Percentiles rank a stretch among this genome's conserved stretches.
Evolutionary conservation across 2,797 vertebrate species (phyloP).

Genomic region (Sebastes cheni): DNA sequence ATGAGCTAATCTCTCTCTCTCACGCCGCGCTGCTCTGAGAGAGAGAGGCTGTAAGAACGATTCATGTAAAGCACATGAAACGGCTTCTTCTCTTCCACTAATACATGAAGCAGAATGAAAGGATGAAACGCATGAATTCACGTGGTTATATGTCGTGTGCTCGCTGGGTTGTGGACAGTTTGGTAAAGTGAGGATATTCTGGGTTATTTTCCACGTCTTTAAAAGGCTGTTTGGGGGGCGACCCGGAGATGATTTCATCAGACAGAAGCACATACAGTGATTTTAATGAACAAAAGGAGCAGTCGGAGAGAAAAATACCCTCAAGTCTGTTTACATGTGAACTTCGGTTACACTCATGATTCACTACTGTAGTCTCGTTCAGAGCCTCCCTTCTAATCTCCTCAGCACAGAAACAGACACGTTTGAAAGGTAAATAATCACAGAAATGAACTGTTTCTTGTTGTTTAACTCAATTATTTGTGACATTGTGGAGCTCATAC

Average conservation of each 20-base stretch:
- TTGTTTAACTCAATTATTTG: neutral
- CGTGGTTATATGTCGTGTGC: neutral
- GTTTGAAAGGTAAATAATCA: neutral
- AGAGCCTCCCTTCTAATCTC: neutral
- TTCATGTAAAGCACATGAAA: neutral
- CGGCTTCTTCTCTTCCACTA: too few species aligned
- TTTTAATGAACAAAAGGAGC: neutral
- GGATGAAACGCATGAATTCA: neutral
- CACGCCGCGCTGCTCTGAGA: neutral
- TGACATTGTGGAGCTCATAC: neutral
- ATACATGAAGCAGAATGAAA: neutral
- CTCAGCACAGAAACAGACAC: neutral
- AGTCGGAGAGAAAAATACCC: neutral
- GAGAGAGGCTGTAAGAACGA: neutral
- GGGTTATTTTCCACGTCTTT: neutral
- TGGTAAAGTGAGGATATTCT: neutral
- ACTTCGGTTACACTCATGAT: neutral
- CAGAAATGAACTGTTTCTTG: too few species aligned
- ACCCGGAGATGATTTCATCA: neutral
- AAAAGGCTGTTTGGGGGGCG: neutral
- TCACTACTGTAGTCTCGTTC: neutral
- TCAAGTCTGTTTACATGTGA: neutral
- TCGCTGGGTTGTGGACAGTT: neutral
- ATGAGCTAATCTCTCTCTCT: constrained; percentile 11
- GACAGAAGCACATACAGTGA: neutral